phyloP scores from a whole-genome alignment of 2,113 vertebrate genomes.

The Coptodon bakossiorum region DNA sequence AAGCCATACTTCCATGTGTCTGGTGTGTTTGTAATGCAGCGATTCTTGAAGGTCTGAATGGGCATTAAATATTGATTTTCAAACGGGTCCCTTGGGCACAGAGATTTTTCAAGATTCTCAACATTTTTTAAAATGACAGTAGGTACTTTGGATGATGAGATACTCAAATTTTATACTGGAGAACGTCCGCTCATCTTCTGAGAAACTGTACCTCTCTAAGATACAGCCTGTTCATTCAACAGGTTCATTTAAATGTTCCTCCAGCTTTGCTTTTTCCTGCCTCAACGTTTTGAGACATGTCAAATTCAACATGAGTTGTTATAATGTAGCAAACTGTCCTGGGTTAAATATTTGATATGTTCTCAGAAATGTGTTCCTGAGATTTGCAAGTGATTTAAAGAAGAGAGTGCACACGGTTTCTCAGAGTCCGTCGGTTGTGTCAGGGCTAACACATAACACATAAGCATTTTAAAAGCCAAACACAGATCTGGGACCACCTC shows the following conservation, averaged over 20 bases:
- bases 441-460: background rate
- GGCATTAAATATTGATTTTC: background rate
- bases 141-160: background rate
- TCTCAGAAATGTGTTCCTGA: background rate
- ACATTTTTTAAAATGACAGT: background rate
- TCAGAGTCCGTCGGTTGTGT: background rate
- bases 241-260: background rate
- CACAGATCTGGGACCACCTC: conserved; percentile 51
- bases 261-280: background rate
- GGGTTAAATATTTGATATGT: background rate
- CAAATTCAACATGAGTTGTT: background rate
- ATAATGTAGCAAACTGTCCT: background rate
- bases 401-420: background rate
- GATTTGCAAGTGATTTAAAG: background rate
- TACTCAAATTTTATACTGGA: background rate
- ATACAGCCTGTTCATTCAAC: background rate
- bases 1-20: background rate
- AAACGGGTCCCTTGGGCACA: background rate
- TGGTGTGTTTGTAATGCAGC: background rate
- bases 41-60: background rate
- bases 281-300: background rate
- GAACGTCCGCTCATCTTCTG: background rate
- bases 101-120: background rate
- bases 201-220: background rate
- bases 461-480: conserved; percentile 49